These are phyloP conservation scores for Diachrysia chrysitis DNA, from an alignment of 2,888 invertebrate species.

Conservation along the genomic window DNA sequence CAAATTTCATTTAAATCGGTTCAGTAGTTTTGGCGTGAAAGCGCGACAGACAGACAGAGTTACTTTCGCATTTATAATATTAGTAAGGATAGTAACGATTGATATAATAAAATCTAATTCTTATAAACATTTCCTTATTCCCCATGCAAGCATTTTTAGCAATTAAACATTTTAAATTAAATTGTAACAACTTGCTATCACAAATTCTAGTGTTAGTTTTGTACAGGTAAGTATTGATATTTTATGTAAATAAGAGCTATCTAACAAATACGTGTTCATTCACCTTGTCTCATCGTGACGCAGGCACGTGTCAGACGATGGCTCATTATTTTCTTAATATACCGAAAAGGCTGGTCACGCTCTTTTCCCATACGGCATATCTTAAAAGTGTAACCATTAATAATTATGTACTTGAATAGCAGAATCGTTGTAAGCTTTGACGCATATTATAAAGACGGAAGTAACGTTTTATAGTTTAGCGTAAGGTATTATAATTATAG, in stretches of 20 bases:
- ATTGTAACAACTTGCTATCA: neutral
- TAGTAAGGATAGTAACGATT: too few relatives aligned
- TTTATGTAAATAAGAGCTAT: conserved; percentile 17
- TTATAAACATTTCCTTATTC: too few relatives aligned
- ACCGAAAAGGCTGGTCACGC: conserved; percentile 29
- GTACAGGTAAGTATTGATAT: conserved; percentile 14
- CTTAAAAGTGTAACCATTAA: conserved; percentile 8
- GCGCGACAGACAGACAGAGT: too few relatives aligned
- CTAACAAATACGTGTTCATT: conserved; percentile 21
- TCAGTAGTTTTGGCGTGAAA: too few relatives aligned
- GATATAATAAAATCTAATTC: too few relatives aligned
- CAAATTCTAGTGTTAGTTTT: conserved; percentile 13
- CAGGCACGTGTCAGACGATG: conserved; percentile 5
- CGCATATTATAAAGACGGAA: neutral
- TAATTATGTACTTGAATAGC: neutral
- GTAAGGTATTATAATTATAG: neutral
- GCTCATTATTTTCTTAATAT: conserved; percentile 22
- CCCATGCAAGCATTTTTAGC: neutral
- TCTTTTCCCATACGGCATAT: conserved; percentile 23
- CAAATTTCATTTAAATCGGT: too few relatives aligned
- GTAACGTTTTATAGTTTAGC: neutral
- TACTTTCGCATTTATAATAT: too few relatives aligned
- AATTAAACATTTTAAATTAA: conserved; percentile 3
- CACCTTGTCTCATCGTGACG: conserved; percentile 26
- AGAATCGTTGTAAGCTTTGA: neutral